phyloP scores from a whole-genome alignment of 2,113 vertebrate genomes.

The Oryctolagus cuniculus region DNA sequence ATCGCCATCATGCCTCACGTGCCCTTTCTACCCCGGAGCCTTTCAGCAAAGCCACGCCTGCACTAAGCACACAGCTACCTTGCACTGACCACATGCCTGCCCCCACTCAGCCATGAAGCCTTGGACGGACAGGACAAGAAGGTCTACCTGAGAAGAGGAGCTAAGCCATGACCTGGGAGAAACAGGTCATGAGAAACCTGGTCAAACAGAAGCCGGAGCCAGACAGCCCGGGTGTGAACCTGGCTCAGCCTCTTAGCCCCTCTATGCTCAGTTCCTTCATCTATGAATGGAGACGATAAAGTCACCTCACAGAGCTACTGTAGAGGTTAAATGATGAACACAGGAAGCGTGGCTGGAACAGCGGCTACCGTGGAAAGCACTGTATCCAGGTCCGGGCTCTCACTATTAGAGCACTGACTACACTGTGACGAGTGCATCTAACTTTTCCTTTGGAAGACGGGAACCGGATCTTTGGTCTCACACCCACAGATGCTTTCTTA shows the following conservation, averaged over 20 bases:
- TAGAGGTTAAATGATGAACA: not conserved
- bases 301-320: not conserved
- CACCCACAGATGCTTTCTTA: not conserved
- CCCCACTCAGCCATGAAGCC: not conserved
- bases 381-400: not conserved
- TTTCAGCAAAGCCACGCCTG: not conserved
- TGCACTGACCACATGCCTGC: not conserved
- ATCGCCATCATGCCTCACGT: not conserved
- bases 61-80: not conserved
- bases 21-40: not conserved
- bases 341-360: not conserved
- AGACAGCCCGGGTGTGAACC: not conserved
- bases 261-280: conserved; percentile 32
- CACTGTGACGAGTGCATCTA: not conserved
- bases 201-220: not conserved
- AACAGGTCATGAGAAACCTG: no score
- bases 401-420: not conserved
- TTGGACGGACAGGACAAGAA: conserved; percentile 24
- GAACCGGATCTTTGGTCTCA: conserved; percentile 17
- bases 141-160: conserved; percentile 33
- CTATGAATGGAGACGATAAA: not conserved
- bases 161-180: not conserved
- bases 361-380: not conserved
- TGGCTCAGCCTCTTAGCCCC: not conserved
- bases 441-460: not conserved